These are phyloP conservation scores for Pterocles burchelli DNA, from an alignment of 2,113 vertebrate genomes.

Conservation along the genomic window DNA sequence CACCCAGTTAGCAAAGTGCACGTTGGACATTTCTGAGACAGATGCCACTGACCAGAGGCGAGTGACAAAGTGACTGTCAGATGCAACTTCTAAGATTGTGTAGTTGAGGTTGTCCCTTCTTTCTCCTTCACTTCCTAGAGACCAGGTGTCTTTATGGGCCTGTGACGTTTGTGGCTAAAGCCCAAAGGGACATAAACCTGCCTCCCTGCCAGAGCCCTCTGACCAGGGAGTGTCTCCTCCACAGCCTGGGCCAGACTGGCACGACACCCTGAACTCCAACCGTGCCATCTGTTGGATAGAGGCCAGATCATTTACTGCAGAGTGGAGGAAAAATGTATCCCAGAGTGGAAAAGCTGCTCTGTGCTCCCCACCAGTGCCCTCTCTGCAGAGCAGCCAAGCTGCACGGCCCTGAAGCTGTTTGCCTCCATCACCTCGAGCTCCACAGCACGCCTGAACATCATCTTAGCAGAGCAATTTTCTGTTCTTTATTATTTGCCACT, in stretches of 20 bases:
- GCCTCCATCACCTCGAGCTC: background rate
- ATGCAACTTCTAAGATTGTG: background rate
- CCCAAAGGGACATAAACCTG: background rate
- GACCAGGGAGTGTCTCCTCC: background rate
- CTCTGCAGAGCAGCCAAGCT: background rate
- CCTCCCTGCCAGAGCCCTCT: rapidly evolving
- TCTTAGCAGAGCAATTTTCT: background rate
- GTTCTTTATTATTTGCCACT: background rate
- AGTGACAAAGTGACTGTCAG: background rate
- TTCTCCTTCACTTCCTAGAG: background rate
- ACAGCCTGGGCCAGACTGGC: background rate
- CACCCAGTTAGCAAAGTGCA: background rate
- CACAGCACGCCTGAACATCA: rapidly evolving
- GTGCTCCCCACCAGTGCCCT: background rate
- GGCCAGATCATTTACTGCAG: background rate
- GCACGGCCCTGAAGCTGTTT: background rate
- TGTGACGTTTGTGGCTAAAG: background rate
- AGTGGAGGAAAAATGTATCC: background rate
- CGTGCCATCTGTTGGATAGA: background rate
- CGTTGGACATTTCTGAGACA: background rate
- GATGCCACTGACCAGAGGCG: background rate
- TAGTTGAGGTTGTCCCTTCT: background rate
- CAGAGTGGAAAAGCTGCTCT: background rate
- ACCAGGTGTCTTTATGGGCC: background rate
- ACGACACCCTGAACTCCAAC: background rate